These are phyloP conservation scores for Gopherus evgoodei DNA, from an alignment of 2,113 vertebrate species.

Conservation along the genomic window DNA sequence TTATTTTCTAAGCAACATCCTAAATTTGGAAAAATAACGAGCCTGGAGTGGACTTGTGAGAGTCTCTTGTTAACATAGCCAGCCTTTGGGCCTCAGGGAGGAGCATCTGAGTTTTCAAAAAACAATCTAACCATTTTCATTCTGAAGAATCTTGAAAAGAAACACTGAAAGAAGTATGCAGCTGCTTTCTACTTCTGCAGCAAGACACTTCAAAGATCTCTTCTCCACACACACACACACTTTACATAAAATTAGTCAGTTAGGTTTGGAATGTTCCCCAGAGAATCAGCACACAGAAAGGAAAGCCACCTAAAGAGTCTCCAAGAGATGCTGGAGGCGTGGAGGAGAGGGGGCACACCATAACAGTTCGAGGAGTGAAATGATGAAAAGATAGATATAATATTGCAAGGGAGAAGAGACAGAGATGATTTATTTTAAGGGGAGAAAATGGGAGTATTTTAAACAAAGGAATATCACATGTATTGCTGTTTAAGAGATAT, in stretches of 20 bases:
- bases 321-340: not conserved
- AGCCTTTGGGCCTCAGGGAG: not conserved
- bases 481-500: not conserved
- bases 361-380: not conserved
- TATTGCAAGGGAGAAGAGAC: not conserved
- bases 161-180: not conserved
- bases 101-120: not conserved
- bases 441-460: not conserved
- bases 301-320: not conserved
- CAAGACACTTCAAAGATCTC: not conserved
- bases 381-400: not conserved
- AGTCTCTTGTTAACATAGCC: not conserved
- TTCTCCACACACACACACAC: not conserved
- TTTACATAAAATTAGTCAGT: not conserved
- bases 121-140: not conserved
- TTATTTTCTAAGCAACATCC: not conserved
- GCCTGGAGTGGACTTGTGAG: not conserved
- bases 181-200: not conserved
- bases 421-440: not conserved
- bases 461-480: not conserved
- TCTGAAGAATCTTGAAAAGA: not conserved
- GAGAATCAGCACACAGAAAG: not conserved
- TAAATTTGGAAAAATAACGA: not conserved
- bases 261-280: not conserved
- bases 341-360: not conserved